A percentile compares a stretch with the other conserved stretches of the same genome.
These are phyloP conservation scores for Dryoscopus gambensis DNA, from an alignment of 2,113 vertebrate genomes.

Conservation along the genomic window DNA sequence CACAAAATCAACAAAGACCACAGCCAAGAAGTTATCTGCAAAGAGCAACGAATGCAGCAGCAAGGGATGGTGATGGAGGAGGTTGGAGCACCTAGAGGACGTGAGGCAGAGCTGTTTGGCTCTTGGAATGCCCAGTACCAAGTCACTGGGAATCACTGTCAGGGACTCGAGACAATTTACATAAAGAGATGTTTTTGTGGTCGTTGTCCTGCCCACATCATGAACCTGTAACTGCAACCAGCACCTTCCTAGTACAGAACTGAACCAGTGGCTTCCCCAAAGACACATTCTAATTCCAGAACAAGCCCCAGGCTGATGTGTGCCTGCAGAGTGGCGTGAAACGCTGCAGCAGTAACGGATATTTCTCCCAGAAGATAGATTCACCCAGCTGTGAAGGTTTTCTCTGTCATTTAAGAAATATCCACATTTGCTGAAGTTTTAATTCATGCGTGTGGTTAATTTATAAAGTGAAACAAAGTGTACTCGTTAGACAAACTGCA, in stretches of 20 bases:
- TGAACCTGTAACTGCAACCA: neutral
- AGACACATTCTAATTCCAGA: neutral
- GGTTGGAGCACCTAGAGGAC: neutral
- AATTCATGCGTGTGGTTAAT: conserved; percentile 16
- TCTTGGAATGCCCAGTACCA: neutral
- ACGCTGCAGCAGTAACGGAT: neutral
- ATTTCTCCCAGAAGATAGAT: neutral
- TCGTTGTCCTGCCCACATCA: neutral
- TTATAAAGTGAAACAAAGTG: conserved; percentile 15
- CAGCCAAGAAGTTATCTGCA: conserved; percentile 5
- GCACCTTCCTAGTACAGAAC: neutral
- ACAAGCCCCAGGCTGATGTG: neutral
- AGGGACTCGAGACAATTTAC: neutral
- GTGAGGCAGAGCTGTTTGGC: neutral
- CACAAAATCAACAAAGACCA: conserved; percentile 26
- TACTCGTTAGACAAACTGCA: neutral
- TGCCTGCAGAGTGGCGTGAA: neutral
- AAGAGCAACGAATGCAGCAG: neutral
- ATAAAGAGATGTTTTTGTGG: neutral
- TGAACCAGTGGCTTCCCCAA: neutral
- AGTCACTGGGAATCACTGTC: neutral
- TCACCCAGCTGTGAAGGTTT: neutral
- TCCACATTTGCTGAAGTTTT: neutral
- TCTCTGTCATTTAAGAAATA: neutral
- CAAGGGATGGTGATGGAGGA: neutral